These are phyloP conservation scores for Pseudanteris insignis DNA, from an alignment of 2,888 invertebrate genomes.

Conservation along the genomic window DNA sequence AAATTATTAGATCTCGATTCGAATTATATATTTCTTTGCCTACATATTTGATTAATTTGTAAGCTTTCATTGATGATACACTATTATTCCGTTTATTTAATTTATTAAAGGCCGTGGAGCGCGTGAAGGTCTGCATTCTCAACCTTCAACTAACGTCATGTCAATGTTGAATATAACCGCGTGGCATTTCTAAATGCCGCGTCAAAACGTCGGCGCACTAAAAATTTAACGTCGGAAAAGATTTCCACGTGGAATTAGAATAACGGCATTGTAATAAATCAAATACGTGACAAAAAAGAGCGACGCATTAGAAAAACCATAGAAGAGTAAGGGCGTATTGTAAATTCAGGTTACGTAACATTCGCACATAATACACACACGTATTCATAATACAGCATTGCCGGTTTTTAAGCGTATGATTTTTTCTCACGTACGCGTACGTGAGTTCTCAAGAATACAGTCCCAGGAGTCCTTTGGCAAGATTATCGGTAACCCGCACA, in stretches of 20 bases:
- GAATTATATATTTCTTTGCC: no score
- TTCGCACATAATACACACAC: slow-evolving; percentile 38
- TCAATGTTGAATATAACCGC: background rate
- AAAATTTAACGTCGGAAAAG: slow-evolving; percentile 10
- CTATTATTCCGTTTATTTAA: no score
- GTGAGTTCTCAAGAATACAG: slow-evolving; percentile 40
- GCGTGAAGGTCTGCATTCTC: no score
- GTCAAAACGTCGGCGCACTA: background rate
- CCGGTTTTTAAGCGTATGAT: slow-evolving; percentile 38
- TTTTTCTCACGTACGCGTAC: slow-evolving; percentile 43
- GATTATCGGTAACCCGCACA: slow-evolving; percentile 38
- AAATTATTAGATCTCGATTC: no score
- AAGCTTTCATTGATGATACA: no score
- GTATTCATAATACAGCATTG: slow-evolving; percentile 41
- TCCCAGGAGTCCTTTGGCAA: slow-evolving; percentile 32
- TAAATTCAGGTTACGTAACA: slow-evolving; percentile 44
- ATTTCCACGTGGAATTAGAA: slow-evolving; percentile 31
- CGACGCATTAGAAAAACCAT: slow-evolving; percentile 27
- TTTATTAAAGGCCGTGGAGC: no score
- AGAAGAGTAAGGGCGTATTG: slow-evolving; percentile 14
- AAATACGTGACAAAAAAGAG: slow-evolving; percentile 20
- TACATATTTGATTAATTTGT: no score
- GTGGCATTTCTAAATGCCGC: slow-evolving; percentile 1
- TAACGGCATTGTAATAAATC: slow-evolving; percentile 30
- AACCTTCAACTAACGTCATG: no score